phyloP scores from a whole-genome alignment of 64 coral and sea anemone genomes.

The Montipora capricornis region DNA sequence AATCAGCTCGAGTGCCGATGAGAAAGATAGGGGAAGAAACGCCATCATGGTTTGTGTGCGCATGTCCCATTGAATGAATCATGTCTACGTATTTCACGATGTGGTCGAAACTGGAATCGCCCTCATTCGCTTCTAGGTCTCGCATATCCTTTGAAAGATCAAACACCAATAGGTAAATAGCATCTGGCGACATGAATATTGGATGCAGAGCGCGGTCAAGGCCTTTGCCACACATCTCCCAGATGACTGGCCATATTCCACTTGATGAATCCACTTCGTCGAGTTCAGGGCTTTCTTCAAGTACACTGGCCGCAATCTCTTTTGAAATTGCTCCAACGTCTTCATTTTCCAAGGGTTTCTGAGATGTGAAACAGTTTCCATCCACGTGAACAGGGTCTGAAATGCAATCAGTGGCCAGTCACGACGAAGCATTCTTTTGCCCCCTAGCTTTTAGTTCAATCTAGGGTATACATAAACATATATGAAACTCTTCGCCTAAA shows the following conservation, averaged over 20 bases:
- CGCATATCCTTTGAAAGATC: conserved; percentile 9
- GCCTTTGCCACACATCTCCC: conserved; percentile 13
- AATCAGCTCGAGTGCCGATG: conserved; percentile 12
- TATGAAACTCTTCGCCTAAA: too few species aligned
- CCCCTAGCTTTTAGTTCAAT: too few species aligned
- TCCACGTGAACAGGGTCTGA: not conserved
- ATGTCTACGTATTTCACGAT: conserved; percentile 13
- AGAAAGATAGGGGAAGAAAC: not conserved
- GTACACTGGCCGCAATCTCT: not conserved
- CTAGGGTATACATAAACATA: too few species aligned
- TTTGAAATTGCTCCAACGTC: not conserved
- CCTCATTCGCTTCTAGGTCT: not conserved
- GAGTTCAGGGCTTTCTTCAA: not conserved
- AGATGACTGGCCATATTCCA: conserved; percentile 5
- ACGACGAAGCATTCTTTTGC: too few species aligned
- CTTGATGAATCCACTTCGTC: not conserved
- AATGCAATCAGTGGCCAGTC: too few species aligned
- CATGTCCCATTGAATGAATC: not conserved
- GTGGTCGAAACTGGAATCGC: not conserved
- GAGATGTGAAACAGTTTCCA: not conserved
- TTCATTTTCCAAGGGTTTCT: not conserved
- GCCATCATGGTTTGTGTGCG: not conserved
- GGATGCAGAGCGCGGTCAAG: conserved; percentile 23
- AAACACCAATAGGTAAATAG: conserved; percentile 33
- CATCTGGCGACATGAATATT: conserved; percentile 31